A percentile compares a stretch with the other conserved stretches of the same genome.
Conservation (phyloP, 2,888 invertebrate genomes). For the Steromphala cineraria region DNA sequence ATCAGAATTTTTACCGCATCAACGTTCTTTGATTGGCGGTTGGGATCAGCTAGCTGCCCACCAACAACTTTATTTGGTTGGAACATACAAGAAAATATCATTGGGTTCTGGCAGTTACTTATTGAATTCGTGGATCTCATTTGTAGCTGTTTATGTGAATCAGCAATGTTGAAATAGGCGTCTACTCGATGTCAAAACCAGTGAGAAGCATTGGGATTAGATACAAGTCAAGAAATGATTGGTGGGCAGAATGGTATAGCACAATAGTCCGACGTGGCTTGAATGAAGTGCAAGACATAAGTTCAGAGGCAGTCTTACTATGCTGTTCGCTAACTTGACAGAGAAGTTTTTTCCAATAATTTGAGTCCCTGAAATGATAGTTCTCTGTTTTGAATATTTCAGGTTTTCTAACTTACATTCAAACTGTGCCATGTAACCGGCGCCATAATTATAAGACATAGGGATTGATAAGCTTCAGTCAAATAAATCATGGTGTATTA, state of each 20-base stretch:
- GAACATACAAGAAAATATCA: neutral
- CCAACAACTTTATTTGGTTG: neutral
- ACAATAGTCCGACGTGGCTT: too few relatives aligned
- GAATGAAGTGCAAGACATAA: too few relatives aligned
- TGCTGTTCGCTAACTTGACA: too few relatives aligned
- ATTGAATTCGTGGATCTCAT: neutral
- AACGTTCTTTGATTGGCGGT: neutral
- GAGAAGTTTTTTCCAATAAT: neutral
- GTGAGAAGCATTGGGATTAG: neutral
- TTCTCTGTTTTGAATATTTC: neutral
- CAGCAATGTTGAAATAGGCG: neutral
- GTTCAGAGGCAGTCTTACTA: too few relatives aligned
- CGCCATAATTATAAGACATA: neutral
- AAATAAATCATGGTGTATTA: neutral
- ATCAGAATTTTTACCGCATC: neutral
- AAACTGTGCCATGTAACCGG: neutral
- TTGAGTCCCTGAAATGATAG: neutral
- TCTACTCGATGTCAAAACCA: neutral
- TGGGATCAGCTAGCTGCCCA: neutral
- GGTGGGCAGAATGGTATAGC: neutral
- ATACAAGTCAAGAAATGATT: neutral
- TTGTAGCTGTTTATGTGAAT: neutral
- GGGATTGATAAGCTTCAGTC: neutral
- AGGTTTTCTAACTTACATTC: neutral
- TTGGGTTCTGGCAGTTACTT: neutral